A percentile compares a stretch with the other conserved stretches of the same genome.
phyloP scores from a whole-genome alignment of 2,113 vertebrate genomes.

The Lepisosteus osseus region DNA sequence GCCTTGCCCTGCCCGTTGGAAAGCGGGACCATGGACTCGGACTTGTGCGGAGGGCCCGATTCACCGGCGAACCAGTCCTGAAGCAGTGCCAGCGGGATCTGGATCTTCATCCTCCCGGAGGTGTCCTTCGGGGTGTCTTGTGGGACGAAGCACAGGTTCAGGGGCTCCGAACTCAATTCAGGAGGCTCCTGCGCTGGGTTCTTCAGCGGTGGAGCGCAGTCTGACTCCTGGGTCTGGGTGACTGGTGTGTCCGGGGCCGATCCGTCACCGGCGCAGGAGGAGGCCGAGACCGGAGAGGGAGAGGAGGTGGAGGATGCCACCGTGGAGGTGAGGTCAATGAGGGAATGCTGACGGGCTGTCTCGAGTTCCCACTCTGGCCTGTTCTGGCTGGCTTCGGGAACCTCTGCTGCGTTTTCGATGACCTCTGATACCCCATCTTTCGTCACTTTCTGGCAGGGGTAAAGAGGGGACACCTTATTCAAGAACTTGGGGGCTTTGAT shows the following conservation, averaged over 20 bases:
- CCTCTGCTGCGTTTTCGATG: constrained; percentile 10
- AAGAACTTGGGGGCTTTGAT: constrained; percentile 62
- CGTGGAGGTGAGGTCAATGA: constrained; percentile 25
- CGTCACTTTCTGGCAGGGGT: constrained; percentile 25
- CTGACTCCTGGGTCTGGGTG: constrained; percentile 22
- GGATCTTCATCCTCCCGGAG: constrained; percentile 57
- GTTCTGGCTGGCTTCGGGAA: not conserved
- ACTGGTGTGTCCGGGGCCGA: not conserved
- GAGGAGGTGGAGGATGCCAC: constrained; percentile 16
- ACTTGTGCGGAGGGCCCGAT: constrained; percentile 18
- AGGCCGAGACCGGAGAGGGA: not conserved
- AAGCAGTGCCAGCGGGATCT: constrained; percentile 61
- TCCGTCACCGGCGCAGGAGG: not conserved
- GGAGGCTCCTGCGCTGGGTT: constrained; percentile 10
- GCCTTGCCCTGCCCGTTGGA: too few relatives aligned
- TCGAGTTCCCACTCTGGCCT: not conserved
- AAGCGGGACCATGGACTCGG: not conserved
- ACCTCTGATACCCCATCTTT: constrained; percentile 30
- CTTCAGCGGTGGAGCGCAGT: constrained; percentile 3
- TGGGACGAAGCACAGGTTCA: constrained; percentile 12
- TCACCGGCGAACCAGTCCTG: constrained; percentile 46
- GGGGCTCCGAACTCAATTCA: constrained; percentile 5
- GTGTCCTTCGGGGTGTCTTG: constrained; percentile 26
- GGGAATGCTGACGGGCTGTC: constrained; percentile 2
- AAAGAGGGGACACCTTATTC: constrained; percentile 58